Evolutionary conservation across 2,888 invertebrate species (phyloP), one percentile per base, ranked within the genome.

Genomic region (Chaetoderma sp.): DNA sequence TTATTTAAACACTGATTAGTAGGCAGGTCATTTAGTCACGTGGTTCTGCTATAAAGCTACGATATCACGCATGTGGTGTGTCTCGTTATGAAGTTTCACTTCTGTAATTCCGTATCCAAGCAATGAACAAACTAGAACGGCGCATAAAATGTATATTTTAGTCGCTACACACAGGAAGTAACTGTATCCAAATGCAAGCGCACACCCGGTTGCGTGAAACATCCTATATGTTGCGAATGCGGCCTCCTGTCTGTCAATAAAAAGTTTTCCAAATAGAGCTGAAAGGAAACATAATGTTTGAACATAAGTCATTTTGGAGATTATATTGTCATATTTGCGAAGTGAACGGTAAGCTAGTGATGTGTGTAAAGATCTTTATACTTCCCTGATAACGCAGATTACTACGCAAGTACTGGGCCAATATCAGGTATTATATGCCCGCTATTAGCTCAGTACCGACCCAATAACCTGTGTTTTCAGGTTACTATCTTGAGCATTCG

Each of bases 181-280:
- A 54, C 93, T 94, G 65, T 92, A 91, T 0, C 92, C 90, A 78
- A 95, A 96, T 0, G 94, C 92, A 63, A 95, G 90, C 2, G 95
- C 94, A 62, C 95, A 95, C 65, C 96, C 96, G 0, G 93, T 91
- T 0, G 95, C 92, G 86, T 95, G 95, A 93, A 95, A 96, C 68
- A 96, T 88, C 33, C 95, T 90, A 87, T 95, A 96, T 85, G 94
- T 94, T 65, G 95, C 94, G 86, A 94, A 96, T 0, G 95, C 94
- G 0, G 95, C 94, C 82, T 95, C 95, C 82, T 95, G 93, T 78
- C 92, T 90, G 30, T 93, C 92, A 0, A 94, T 93, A 81, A 96
- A 95, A 57, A 96, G 87, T 52, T 95, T 93, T 13, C 95, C 95
- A 76, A 93, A 94, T 18, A 96, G 88, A 13, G 87, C 87, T 87